A percentile compares a stretch with the other conserved stretches of the same genome.
Conservation (phyloP, 2,888 invertebrate species). For the Chrysotoxum bicinctum region DNA sequence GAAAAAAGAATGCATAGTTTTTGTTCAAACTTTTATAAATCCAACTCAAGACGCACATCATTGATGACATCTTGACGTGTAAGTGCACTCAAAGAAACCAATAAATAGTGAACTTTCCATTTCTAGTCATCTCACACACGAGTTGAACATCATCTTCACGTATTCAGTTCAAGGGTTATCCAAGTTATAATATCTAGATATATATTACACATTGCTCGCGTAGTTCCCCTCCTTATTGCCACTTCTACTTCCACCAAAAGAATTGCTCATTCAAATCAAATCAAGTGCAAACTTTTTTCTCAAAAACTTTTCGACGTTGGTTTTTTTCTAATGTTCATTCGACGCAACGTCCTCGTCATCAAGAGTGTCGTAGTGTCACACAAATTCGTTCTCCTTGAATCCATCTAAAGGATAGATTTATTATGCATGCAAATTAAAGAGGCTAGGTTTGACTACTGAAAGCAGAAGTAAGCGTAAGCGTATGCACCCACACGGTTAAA, state of each 20-base stretch:
- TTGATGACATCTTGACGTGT: conserved; percentile 52
- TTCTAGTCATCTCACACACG: conserved; percentile 40
- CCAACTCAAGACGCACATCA: conserved; percentile 38
- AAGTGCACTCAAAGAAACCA: conserved; percentile 45
- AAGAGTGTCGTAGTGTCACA: conserved; percentile 43
- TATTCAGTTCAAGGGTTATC: conserved; percentile 62
- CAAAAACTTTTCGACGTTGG: conserved; percentile 45
- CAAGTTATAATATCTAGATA: conserved; percentile 25
- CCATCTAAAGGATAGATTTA: conserved; percentile 68
- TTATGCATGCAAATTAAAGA: conserved; percentile 72
- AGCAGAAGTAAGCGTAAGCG: conserved; percentile 69
- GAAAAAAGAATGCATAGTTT: neutral
- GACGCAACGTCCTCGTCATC: conserved; percentile 1
- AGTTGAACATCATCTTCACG: conserved; percentile 39
- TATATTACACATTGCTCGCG: conserved; percentile 27
- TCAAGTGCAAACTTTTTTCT: conserved; percentile 69
- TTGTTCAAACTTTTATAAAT: neutral
- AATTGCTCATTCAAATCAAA: conserved; percentile 68
- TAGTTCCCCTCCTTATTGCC: conserved; percentile 50
- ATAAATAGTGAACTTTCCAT: conserved; percentile 33
- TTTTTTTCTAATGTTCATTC: conserved; percentile 14
- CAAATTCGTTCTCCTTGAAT: conserved; percentile 57
- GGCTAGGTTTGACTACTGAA: conserved; percentile 72
- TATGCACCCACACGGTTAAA: conserved; percentile 66
- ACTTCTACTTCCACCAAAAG: conserved; percentile 62